phyloP scores from a whole-genome alignment of 1,140 invertebrate genomes.

The Drosophila varians region DNA sequence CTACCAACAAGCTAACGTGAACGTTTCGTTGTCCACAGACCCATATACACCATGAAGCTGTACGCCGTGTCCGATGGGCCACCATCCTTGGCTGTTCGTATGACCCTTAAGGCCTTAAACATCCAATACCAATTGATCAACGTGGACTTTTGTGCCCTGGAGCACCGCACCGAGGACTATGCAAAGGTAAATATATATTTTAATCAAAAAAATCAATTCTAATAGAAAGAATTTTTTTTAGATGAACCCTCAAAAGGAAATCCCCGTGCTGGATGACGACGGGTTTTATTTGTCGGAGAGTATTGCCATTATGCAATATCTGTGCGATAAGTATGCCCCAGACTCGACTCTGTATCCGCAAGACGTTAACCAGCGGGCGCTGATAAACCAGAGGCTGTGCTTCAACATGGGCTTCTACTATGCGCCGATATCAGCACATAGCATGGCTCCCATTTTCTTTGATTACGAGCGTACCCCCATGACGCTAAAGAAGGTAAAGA shows the following conservation, averaged over 20 bases:
- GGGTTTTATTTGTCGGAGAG: conserved; percentile 90
- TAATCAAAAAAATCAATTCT: not conserved
- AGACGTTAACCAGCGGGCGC: conserved; percentile 87
- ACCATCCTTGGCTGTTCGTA: conserved; percentile 89
- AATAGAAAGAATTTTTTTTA: conserved; percentile 66
- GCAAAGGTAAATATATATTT: conserved; percentile 85
- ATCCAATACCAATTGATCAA: conserved; percentile 87
- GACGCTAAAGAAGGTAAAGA: conserved; percentile 87
- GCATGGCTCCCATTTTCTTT: conserved; percentile 88
- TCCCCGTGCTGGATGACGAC: conserved; percentile 89
- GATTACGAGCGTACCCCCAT: conserved; percentile 88
- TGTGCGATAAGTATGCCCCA: conserved; percentile 89
- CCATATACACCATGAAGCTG: conserved; percentile 86
- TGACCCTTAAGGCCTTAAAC: conserved; percentile 87
- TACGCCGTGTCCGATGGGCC: conserved; percentile 90
- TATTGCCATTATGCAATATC: conserved; percentile 90
- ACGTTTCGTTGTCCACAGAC: conserved; percentile 39
- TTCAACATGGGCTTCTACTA: conserved; percentile 91
- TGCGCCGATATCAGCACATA: conserved; percentile 85
- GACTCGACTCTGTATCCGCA: conserved; percentile 87
- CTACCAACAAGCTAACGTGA: conserved; percentile 21
- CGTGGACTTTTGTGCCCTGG: conserved; percentile 88
- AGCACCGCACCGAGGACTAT: conserved; percentile 89
- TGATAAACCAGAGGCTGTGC: conserved; percentile 90
- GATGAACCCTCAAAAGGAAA: conserved; percentile 92